Evolutionary conservation across 2,797 vertebrate species (phyloP), one percentile per base, ranked within the genome.

Genomic region (Nannoperca australis): DNA sequence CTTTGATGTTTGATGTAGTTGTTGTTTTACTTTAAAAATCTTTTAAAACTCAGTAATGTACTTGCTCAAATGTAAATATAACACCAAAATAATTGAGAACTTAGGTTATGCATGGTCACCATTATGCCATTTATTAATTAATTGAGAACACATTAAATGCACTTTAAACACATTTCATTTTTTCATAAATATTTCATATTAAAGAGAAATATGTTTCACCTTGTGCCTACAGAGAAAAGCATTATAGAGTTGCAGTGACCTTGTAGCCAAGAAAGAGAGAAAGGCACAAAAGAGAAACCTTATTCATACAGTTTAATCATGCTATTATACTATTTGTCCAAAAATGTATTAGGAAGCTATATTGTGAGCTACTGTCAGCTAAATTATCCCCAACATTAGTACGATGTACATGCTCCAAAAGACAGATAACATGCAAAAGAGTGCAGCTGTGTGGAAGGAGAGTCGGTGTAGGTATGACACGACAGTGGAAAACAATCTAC

Each of bases 231-330:
- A 91, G 83, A 89, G 87, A 82, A 44, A 76, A 93, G 82, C 81
- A 79, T 79, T 90, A 86, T 83, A 93, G 81, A 92, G 79, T 89
- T 94, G 94, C 73, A 81, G 92, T 68, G 66, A 73, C 78, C 79
- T 95, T 95, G 82, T 95, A 96, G 91, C 81, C 94, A 93, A 95
- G 94, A 95, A 82, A 84, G 88, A 95, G 94, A 95, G 93, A 96
- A 98, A 98, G 97, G 97, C 97, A 98, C 97, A 94, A 91, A 92
- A 93, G 86, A 91, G 90, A 88, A 92, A 95, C 88, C 87, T 92
- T 91, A 90, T 91, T 84, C 84, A 93, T 92, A 92, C 83, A 92
- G 63, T 92, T 93, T 93, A 94, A 87, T 94, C 97, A 97, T 97
- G 97, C 97, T 95, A 91, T 85, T 92, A 94, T 89, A 92, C 77